Percentiles rank a stretch among this genome's conserved stretches.
phyloP scores from a whole-genome alignment of 2,888 invertebrate species.

The Eupithecia vulgata region DNA sequence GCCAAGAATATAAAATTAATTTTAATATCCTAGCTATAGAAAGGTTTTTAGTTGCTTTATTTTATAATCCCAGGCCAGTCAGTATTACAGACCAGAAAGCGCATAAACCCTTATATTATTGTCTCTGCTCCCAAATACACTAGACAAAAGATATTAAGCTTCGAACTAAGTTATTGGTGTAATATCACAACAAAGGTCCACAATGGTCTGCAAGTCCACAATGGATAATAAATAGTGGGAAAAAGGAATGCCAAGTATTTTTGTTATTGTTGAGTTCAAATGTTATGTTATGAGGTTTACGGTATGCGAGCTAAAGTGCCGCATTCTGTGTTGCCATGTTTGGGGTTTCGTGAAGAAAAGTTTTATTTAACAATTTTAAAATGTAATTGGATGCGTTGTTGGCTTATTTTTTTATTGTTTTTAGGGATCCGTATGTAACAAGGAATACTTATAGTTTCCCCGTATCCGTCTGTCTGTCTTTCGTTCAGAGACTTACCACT shows the following conservation, averaged over 20 bases:
- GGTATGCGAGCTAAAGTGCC: slow-evolving; percentile 12
- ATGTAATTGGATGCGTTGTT: neutral
- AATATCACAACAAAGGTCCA: slow-evolving; percentile 71
- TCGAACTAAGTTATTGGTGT: slow-evolving; percentile 70
- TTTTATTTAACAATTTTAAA: neutral
- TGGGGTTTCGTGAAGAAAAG: neutral
- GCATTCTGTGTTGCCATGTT: slow-evolving; percentile 1
- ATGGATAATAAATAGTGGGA: slow-evolving; percentile 65
- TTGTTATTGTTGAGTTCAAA: slow-evolving; percentile 37
- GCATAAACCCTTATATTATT: slow-evolving; percentile 1
- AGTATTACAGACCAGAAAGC: neutral
- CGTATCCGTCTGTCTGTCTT: neutral
- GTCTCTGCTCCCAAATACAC: slow-evolving; percentile 17
- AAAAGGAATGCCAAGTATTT: slow-evolving; percentile 42
- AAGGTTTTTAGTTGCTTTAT: neutral
- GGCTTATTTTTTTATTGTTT: neutral
- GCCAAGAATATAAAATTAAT: neutral
- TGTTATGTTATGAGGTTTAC: slow-evolving; percentile 31
- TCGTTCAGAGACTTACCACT: too few species aligned
- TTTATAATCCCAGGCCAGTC: neutral
- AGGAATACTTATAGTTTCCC: neutral
- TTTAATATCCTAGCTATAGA: neutral
- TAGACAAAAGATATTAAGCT: slow-evolving; percentile 60
- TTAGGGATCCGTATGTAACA: neutral
- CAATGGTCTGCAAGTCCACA: slow-evolving; percentile 59